Conservation (phyloP, 1,140 invertebrate genomes). For the Hylaeus anthracinus region DNA sequence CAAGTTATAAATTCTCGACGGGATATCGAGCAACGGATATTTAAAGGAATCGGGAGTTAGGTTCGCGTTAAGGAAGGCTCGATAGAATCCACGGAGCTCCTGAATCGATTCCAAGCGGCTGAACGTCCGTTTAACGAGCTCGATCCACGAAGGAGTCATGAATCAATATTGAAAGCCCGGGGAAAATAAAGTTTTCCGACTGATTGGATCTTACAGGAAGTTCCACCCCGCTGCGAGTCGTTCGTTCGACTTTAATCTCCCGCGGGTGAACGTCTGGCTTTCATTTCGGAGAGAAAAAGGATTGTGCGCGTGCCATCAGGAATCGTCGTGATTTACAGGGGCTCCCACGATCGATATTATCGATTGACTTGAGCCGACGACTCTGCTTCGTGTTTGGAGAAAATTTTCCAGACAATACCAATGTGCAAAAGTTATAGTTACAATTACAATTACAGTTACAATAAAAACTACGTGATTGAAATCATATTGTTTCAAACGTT, state of each 20-base stretch:
- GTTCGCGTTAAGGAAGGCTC: neutral
- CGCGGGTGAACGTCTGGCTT: constrained; percentile 8
- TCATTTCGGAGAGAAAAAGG: neutral
- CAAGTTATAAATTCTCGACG: no score
- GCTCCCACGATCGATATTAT: neutral
- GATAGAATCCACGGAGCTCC: neutral
- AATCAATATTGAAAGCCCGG: constrained; percentile 22
- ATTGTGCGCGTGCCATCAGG: constrained; percentile 10
- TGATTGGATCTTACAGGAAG: constrained; percentile 39
- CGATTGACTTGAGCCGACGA: neutral
- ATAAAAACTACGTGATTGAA: no score
- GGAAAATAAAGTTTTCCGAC: constrained; percentile 47
- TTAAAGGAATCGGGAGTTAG: no score
- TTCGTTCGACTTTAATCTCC: constrained; percentile 36
- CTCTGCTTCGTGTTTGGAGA: no score
- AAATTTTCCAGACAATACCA: no score
- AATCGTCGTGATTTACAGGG: constrained; percentile 24
- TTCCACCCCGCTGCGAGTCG: constrained; percentile 6
- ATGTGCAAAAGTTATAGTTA: no score
- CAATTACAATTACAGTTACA: no score
- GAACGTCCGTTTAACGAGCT: constrained; percentile 15
- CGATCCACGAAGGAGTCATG: constrained; percentile 1
- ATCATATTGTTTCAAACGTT: no score
- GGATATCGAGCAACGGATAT: no score
- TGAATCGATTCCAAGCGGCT: constrained; percentile 4